These are phyloP conservation scores for Buteo buteo DNA, from an alignment of 2,113 vertebrate species.

Conservation along the genomic window DNA sequence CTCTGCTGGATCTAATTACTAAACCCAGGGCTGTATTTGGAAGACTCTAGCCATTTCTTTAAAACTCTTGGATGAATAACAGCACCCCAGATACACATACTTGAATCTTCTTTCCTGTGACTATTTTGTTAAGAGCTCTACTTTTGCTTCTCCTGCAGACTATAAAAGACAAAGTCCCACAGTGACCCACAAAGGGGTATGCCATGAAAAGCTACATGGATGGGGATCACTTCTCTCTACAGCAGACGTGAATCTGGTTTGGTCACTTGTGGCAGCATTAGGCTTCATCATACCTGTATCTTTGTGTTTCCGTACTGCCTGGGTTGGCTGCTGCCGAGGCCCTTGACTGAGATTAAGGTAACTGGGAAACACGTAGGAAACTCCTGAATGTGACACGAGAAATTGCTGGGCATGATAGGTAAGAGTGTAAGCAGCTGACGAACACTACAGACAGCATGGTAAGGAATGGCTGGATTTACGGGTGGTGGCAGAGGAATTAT, in stretches of 20 bases:
- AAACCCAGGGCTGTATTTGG: neutral
- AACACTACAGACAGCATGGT: rapidly evolving
- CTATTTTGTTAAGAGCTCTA: neutral
- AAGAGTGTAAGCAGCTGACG: neutral
- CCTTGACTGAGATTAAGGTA: neutral
- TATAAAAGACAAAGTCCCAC: neutral
- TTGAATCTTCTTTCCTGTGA: neutral
- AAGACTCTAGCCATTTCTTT: neutral
- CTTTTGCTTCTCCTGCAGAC: neutral
- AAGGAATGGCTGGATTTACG: neutral
- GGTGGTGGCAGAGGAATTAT: neutral
- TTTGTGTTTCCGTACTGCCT: neutral
- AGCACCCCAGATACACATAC: neutral
- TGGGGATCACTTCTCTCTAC: neutral
- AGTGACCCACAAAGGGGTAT: neutral
- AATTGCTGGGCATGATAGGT: rapidly evolving
- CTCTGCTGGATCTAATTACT: neutral
- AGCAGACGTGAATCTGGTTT: neutral
- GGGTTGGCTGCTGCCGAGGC: rapidly evolving
- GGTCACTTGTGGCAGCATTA: neutral
- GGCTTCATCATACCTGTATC: neutral
- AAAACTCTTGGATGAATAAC: neutral
- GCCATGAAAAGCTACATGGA: neutral
- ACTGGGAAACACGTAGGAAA: neutral
- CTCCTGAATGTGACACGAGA: neutral